These are phyloP conservation scores for Crenuchus spilurus DNA, from an alignment of 2,797 vertebrate genomes.

Conservation along the genomic window DNA sequence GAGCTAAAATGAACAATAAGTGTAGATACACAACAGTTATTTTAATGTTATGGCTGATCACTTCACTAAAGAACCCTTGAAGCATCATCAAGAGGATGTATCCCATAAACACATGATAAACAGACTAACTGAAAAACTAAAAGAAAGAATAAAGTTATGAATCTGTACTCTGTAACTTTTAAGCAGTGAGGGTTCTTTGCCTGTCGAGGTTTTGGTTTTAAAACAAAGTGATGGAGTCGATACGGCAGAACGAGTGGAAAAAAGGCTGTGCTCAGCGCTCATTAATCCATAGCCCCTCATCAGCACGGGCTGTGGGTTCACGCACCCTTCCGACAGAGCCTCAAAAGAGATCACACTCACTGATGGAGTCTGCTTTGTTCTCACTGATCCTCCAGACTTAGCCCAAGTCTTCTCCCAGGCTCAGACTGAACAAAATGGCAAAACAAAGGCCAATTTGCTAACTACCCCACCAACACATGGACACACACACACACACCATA, in stretches of 20 bases:
- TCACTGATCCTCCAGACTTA: conserved; percentile 42
- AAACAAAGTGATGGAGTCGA: conserved; percentile 39
- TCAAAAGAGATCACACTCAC: conserved; percentile 46
- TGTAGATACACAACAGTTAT: no score
- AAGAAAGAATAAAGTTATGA: no score
- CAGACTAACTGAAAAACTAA: no score
- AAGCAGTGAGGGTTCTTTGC: not conserved
- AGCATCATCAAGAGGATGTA: no score
- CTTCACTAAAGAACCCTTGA: no score
- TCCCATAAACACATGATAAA: no score
- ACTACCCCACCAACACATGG: conserved; percentile 2
- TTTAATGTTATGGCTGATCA: no score
- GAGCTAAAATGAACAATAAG: no score
- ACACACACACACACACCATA: conserved; percentile 3
- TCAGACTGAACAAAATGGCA: conserved; percentile 33
- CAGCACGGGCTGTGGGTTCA: conserved; percentile 29
- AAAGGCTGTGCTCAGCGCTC: conserved; percentile 26
- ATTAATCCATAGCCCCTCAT: conserved; percentile 51
- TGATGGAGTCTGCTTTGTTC: conserved; percentile 45
- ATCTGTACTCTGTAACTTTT: no score
- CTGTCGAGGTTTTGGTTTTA: conserved; percentile 32
- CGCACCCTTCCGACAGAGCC: conserved; percentile 4
- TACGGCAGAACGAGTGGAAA: conserved; percentile 6
- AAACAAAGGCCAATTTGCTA: conserved; percentile 43
- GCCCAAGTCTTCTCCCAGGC: conserved; percentile 27